Evolutionary conservation across 2,888 invertebrate species (phyloP).

Genomic region (Anorthoa munda): DNA sequence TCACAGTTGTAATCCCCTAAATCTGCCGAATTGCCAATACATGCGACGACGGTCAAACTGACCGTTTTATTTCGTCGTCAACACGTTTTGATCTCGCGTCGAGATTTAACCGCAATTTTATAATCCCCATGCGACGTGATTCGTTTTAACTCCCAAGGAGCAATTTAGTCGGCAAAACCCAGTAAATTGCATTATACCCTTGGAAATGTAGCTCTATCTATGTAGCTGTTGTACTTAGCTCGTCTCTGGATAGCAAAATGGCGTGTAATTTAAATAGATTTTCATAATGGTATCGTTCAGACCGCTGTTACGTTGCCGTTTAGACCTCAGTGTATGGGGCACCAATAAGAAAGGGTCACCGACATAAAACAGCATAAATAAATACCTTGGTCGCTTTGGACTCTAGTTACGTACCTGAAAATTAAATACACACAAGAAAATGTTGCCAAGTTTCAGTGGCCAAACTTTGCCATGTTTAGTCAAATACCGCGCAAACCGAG

Average conservation of each 20-base stretch:
- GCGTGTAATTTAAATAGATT: conserved; percentile 76
- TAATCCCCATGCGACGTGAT: conserved; percentile 83
- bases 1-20: conserved; percentile 60
- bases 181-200: conserved; percentile 80
- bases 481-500: conserved; percentile 70
- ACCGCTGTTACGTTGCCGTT: conserved; percentile 47
- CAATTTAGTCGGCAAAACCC: conserved; percentile 80
- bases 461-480: conserved; percentile 70
- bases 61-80: conserved; percentile 73
- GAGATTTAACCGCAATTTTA: conserved; percentile 83
- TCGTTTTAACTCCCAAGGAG: conserved; percentile 83
- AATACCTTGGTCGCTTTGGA: conserved; percentile 7
- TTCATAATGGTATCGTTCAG: conserved; percentile 70
- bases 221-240: conserved; percentile 60
- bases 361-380: conserved; percentile 9
- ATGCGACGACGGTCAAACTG: conserved; percentile 67
- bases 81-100: conserved; percentile 77
- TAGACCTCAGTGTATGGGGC: conserved; percentile 7
- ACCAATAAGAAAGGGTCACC: conserved; percentile 26
- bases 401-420: conserved; percentile 31
- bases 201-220: conserved; percentile 68
- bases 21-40: conserved; percentile 57
- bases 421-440: conserved; percentile 51
- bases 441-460: conserved; percentile 62
- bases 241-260: conserved; percentile 68